phyloP scores from a whole-genome alignment of 2,797 vertebrate species.

The Gymnothorax javanicus region DNA sequence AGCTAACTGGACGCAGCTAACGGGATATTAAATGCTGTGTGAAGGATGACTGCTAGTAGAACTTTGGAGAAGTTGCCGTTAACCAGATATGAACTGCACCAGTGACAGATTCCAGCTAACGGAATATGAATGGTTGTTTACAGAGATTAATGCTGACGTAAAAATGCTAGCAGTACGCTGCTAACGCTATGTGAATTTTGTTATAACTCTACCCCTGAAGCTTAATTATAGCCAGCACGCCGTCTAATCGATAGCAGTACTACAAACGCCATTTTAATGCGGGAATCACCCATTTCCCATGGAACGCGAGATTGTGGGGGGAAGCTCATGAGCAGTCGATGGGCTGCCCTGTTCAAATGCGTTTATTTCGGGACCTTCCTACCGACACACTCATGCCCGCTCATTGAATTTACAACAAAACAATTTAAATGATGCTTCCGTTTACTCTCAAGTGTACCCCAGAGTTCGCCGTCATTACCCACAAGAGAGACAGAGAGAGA shows the following conservation, averaged over 20 bases:
- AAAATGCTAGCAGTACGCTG: background rate
- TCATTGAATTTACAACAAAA: background rate
- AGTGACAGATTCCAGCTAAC: background rate
- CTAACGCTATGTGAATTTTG: background rate
- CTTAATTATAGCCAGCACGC: background rate
- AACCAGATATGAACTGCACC: no score
- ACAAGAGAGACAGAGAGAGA: background rate
- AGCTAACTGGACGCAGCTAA: no score
- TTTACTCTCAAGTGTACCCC: background rate
- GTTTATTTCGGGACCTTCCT: slow-evolving; percentile 14
- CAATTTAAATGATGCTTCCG: background rate
- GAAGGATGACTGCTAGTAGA: no score
- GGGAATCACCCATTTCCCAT: background rate
- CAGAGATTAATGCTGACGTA: background rate
- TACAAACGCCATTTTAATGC: background rate
- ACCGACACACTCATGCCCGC: background rate
- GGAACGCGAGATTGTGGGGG: background rate
- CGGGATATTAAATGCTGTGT: no score
- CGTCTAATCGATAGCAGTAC: no score
- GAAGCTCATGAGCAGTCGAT: background rate
- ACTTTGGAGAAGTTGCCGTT: no score
- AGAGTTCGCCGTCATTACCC: no score
- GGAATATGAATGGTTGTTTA: background rate
- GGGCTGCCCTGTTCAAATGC: background rate
- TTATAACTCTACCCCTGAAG: background rate